Percentiles rank a stretch among this genome's conserved stretches.
Evolutionary conservation across 2,888 invertebrate genomes (phyloP).

Genomic region (Drosophila monieri): DNA sequence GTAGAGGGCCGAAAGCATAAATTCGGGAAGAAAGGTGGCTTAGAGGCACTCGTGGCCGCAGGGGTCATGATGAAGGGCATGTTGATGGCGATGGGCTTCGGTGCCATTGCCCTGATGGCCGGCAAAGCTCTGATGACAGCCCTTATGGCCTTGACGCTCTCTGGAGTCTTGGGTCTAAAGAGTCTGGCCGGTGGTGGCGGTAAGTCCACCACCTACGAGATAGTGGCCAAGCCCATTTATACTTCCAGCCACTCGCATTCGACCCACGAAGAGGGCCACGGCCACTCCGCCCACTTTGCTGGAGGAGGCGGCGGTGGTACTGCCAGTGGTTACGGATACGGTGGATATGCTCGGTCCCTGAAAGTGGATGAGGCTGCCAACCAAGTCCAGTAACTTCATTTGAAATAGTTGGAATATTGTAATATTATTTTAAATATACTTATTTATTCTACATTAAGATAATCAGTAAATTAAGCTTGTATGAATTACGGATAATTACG

Average conservation of each 20-base stretch:
- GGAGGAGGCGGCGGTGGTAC: slow-evolving; percentile 80
- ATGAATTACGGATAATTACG: not conserved
- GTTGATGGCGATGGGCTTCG: slow-evolving; percentile 89
- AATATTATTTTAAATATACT: slow-evolving; percentile 33
- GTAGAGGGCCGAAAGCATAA: slow-evolving; percentile 86
- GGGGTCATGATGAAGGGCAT: slow-evolving; percentile 89
- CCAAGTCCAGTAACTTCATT: slow-evolving; percentile 42
- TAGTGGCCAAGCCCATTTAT: slow-evolving; percentile 92
- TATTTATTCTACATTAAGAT: slow-evolving; percentile 43
- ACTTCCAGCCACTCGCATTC: slow-evolving; percentile 87
- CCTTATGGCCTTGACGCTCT: slow-evolving; percentile 90
- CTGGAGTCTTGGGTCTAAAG: slow-evolving; percentile 91
- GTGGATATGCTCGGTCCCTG: slow-evolving; percentile 83
- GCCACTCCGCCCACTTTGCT: slow-evolving; percentile 73
- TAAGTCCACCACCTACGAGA: slow-evolving; percentile 92
- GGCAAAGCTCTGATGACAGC: slow-evolving; percentile 94
- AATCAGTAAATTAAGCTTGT: not conserved
- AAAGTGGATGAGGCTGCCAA: slow-evolving; percentile 60
- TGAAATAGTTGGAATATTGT: slow-evolving; percentile 8
- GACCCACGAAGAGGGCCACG: slow-evolving; percentile 86
- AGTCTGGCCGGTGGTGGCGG: slow-evolving; percentile 88
- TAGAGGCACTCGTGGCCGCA: slow-evolving; percentile 85
- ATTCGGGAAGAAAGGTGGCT: slow-evolving; percentile 85
- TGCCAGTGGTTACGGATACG: slow-evolving; percentile 86
- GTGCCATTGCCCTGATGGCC: slow-evolving; percentile 90